These are phyloP conservation scores for Apodemia mormo DNA, from an alignment of 2,888 invertebrate genomes.

Conservation along the genomic window DNA sequence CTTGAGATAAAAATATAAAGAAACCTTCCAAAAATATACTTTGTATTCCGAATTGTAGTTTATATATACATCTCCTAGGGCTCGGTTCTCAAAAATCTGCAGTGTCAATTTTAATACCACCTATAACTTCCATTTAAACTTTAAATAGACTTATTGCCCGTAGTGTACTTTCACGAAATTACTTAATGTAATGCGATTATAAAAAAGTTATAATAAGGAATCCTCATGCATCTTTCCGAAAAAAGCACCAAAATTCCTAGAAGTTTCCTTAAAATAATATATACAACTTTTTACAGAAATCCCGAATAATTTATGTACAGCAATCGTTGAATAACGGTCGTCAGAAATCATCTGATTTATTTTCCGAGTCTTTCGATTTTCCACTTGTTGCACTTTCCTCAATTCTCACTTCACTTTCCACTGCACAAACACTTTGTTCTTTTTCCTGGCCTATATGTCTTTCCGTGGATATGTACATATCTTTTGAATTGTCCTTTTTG, in stretches of 20 bases:
- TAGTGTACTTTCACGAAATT: too few species aligned
- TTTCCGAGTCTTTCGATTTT: conserved; percentile 14
- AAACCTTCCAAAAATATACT: too few species aligned
- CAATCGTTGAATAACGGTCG: conserved; percentile 4
- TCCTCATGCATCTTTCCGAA: background rate
- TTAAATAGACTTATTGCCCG: too few species aligned
- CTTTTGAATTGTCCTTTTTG: conserved; percentile 5
- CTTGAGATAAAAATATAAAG: too few species aligned
- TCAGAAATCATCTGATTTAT: conserved; percentile 23
- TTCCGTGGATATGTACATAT: background rate
- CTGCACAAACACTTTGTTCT: conserved; percentile 13
- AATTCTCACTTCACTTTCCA: conserved; percentile 1
- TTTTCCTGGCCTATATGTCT: conserved; percentile 17
- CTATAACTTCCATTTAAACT: too few species aligned
- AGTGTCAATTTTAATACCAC: too few species aligned
- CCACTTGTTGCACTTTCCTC: background rate
- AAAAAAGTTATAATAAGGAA: too few species aligned
- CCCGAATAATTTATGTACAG: conserved; percentile 20
- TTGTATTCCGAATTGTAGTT: too few species aligned
- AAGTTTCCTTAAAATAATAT: conserved; percentile 17
- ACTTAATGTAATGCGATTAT: too few species aligned
- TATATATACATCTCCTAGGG: too few species aligned
- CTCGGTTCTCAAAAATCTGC: too few species aligned
- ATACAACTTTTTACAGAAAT: conserved; percentile 20
- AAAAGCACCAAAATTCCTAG: conserved; percentile 22